Evolutionary conservation across 2,113 vertebrate genomes (phyloP), one percentile per base, ranked within the genome.

Genomic region (Sterrhoptilus dennistouni): DNA sequence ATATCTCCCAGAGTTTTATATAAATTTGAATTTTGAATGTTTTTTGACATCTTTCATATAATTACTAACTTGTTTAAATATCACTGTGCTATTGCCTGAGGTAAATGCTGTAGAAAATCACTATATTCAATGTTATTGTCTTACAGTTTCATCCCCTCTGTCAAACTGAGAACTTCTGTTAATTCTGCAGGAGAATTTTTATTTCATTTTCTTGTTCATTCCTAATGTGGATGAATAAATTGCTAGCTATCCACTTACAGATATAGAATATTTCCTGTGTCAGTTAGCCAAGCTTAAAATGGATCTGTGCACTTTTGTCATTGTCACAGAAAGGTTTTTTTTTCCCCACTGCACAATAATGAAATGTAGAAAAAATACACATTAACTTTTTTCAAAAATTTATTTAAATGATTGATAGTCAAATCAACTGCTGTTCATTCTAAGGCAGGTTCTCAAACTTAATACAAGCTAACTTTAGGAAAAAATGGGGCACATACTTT

Each of bases 101-200:
- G 83, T 93, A 95, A 96, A 94, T 95, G 79, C 77, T 88, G 76
- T 68, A 90, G 93, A 95, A 96, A 97, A 94, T 95, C 82, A 87
- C 85, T 89, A n/a, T 47, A 31, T 84, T 96, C 82, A 79, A 38
- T 86, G 50, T 90, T 89, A 74, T 49, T 87, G 59, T 89, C 81
- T 93, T 87, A 77, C 9, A 89, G 70, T 85, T 90, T 63, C 56
- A 87, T 71, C 44, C 53, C 22, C 24, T 92, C 87, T 93, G 66
- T 92, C 82, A 91, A 94, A 92, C 8, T n/a, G 27, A 78, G 44
- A 70, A 61, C 50, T 78, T 90, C 38, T 63, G 69, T 83, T 81
- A 89, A 86, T 93, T 95, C 45, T 94, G 49, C 54, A 83, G 47
- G 8, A 29, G 35, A 87, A 86, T 59, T 92, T 95, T 91, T 71